Base-by-base conservation (phyloP, 1,140 invertebrate genomes). In the Antheraea mylitta region DNA sequence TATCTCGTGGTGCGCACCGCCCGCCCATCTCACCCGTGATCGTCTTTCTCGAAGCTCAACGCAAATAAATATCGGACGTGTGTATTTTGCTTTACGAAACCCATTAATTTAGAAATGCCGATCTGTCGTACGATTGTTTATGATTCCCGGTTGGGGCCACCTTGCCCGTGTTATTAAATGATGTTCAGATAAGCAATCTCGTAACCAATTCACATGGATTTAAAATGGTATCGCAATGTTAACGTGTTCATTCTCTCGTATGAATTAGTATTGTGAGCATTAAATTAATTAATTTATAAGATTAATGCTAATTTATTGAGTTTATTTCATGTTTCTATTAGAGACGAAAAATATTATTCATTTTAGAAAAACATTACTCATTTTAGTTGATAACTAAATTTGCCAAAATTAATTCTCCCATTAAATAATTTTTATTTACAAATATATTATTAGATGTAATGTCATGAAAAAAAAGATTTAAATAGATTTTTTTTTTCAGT, bases 101-200 rank as follows among this genome's bases (percentile, higher is more conserved):
- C 79, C 76, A 87, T 86, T 87, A 83, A 85, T 85, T 84, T 82
- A 82, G 78, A 77, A 80, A 79, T 75, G 76, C 77, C 83, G 83
- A 80, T 80, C 79, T 81, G 80, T 80, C 78, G 71, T 81, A 68
- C 73, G 74, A 82, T 87, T 83, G 79, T 87, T 83, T 82, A 83
- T 72, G 75, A 77, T 66, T 45, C 69, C 61, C 68, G 71, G 75
- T 73, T 71, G 68, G 78, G 83, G 83, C 85, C 85, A 87, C 82
- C 83, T 86, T 76, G 78, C 77, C 82, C 70, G 77, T 75, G 73
- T 82, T 81, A 85, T 85, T 85, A 85, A 87, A 82, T 85, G 85
- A 87, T 87, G 77, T 60, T 30, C 18, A 69, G 85, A 87, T 87
- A 87, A 87, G 69, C 58, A 65, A 22, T 60, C 59, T 64, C 60